Evolutionary conservation across 2,113 vertebrate genomes (phyloP).

Genomic region (Vulpes ferrilata): DNA sequence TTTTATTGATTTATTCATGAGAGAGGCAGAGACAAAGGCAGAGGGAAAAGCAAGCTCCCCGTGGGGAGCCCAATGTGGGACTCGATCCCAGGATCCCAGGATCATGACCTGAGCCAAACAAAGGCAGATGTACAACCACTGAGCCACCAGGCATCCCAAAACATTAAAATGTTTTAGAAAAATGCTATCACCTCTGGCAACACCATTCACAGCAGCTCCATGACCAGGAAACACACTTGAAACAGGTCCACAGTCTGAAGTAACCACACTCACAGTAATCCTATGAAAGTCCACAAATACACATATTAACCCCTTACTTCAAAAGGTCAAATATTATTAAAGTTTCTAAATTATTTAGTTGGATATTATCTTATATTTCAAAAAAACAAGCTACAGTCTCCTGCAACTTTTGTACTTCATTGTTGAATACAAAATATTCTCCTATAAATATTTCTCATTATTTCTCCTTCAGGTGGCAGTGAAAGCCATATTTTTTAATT

Average conservation of each 20-base stretch:
- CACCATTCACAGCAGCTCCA: not conserved
- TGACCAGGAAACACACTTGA: not conserved
- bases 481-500: not conserved
- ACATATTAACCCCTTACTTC: not conserved
- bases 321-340: not conserved
- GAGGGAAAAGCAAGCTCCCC: no score
- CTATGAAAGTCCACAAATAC: not conserved
- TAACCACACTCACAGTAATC: no score
- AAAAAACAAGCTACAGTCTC: not conserved
- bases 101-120: no score
- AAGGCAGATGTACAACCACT: no score
- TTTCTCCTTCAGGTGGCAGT: not conserved
- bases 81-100: no score
- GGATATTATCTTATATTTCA: not conserved
- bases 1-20: no score
- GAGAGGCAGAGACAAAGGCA: no score
- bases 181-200: not conserved
- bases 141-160: no score
- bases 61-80: no score
- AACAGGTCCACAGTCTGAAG: not conserved
- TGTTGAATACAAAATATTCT: not conserved
- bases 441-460: not conserved
- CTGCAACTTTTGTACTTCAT: not conserved
- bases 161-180: not conserved
- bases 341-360: not conserved